Percentiles rank a stretch among this genome's conserved stretches.
Conservation (phyloP, 2,888 invertebrate species). For the Drymonia ruficornis region DNA sequence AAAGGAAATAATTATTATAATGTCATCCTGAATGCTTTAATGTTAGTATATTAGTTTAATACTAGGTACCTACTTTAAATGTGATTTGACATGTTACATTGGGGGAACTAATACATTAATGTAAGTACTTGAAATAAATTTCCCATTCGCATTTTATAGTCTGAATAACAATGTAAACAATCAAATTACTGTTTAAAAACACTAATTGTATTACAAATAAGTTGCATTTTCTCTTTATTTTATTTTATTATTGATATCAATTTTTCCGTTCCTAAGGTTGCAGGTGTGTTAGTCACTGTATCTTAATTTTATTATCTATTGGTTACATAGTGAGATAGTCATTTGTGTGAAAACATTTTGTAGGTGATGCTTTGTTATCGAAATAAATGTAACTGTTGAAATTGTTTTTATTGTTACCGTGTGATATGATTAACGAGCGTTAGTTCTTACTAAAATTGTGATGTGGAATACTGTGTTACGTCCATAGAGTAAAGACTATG, state of each 20-base stretch:
- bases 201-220: slow-evolving; percentile 35
- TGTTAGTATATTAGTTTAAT: slow-evolving; percentile 68
- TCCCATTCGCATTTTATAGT: slow-evolving; percentile 33
- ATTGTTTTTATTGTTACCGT: too few relatives aligned
- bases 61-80: slow-evolving; percentile 55
- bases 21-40: slow-evolving; percentile 73
- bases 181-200: slow-evolving; percentile 37
- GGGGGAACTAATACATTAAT: slow-evolving; percentile 13
- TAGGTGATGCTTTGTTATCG: slow-evolving; percentile 74
- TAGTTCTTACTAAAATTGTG: too few relatives aligned
- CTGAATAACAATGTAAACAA: slow-evolving; percentile 32
- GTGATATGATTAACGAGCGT: too few relatives aligned
- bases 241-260: slow-evolving; percentile 18
- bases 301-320: slow-evolving; percentile 44
- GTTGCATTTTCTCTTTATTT: slow-evolving; percentile 46
- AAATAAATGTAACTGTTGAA: slow-evolving; percentile 61
- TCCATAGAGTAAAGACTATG: too few relatives aligned
- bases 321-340: slow-evolving; percentile 45
- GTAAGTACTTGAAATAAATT: slow-evolving; percentile 14
- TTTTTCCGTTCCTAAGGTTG: slow-evolving; percentile 30
- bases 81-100: slow-evolving; percentile 42
- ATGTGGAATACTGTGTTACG: too few relatives aligned
- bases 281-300: slow-evolving; percentile 36
- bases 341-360: slow-evolving; percentile 54
- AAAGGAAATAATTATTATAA: slow-evolving; percentile 52